Evolutionary conservation across 2,113 vertebrate genomes (phyloP).

Genomic region (Psilopsiagon aurifrons): DNA sequence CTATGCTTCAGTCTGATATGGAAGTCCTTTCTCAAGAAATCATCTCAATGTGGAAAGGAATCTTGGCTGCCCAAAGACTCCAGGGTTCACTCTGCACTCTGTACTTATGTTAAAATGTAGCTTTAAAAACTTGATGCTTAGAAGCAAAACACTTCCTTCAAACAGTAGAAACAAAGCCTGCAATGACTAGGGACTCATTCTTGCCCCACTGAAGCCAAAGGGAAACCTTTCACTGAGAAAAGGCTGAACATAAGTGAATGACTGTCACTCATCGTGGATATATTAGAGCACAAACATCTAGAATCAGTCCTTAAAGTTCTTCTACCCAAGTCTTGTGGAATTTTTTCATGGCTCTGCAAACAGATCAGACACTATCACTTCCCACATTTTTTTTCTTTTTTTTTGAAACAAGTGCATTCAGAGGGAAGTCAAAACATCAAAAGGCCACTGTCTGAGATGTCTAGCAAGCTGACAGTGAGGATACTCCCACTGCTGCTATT

Average conservation of each 20-base stretch:
- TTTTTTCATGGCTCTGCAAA: neutral
- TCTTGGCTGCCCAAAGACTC: neutral
- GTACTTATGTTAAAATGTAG: neutral
- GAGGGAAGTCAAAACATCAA: neutral
- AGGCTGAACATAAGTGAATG: neutral
- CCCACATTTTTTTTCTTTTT: neutral
- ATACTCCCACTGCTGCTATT: neutral
- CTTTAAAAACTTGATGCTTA: neutral
- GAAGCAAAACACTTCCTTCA: neutral
- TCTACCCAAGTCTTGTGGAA: neutral
- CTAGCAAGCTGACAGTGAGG: neutral
- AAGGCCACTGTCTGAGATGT: neutral
- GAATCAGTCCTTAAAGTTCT: neutral
- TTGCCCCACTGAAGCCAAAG: neutral
- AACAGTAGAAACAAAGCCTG: neutral
- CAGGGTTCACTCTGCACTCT: neutral
- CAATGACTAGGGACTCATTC: neutral
- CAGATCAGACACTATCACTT: neutral
- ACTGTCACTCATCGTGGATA: neutral
- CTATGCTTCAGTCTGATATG: neutral
- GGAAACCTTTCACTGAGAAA: neutral
- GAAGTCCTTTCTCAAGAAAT: neutral
- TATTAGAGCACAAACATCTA: neutral
- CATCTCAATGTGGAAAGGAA: neutral
- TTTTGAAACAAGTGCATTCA: neutral